phyloP scores from a whole-genome alignment of 2,113 vertebrate species.

The Eclectus roratus region DNA sequence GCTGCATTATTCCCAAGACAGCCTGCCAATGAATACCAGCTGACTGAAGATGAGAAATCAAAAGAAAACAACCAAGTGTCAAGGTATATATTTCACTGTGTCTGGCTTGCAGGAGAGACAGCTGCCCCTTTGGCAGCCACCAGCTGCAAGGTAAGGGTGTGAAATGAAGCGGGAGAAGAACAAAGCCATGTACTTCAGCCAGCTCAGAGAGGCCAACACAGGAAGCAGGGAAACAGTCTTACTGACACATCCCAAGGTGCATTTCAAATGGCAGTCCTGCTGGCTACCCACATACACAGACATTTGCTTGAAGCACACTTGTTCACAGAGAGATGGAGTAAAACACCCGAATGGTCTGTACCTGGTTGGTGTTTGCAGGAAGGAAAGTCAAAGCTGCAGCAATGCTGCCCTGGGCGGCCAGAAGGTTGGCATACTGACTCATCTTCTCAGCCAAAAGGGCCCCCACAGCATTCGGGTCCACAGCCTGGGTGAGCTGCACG shows the following conservation, averaged over 20 bases:
- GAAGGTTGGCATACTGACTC: slow-evolving; percentile 89
- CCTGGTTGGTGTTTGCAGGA: slow-evolving; percentile 86
- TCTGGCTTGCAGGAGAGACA: background rate
- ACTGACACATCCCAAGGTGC: no score
- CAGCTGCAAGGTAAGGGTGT: background rate
- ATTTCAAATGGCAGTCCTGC: background rate
- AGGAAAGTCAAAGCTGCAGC: slow-evolving; percentile 90
- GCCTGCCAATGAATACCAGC: background rate
- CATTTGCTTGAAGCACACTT: background rate
- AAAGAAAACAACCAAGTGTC: background rate
- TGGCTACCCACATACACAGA: accelerated
- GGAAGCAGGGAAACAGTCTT: background rate
- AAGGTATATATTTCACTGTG: background rate
- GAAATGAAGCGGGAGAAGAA: background rate
- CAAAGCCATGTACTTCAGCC: background rate
- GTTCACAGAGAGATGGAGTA: background rate
- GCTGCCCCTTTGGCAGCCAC: background rate
- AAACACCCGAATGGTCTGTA: background rate
- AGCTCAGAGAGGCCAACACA: background rate
- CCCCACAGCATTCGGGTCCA: slow-evolving; percentile 76
- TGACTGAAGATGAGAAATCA: background rate
- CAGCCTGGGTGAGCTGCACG: slow-evolving; percentile 80
- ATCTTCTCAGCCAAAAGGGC: slow-evolving; percentile 88
- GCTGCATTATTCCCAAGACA: background rate
- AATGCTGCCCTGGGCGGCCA: slow-evolving; percentile 94